Conservation (phyloP, 2,888 invertebrate species). For the Nephrotoma flavescens region DNA sequence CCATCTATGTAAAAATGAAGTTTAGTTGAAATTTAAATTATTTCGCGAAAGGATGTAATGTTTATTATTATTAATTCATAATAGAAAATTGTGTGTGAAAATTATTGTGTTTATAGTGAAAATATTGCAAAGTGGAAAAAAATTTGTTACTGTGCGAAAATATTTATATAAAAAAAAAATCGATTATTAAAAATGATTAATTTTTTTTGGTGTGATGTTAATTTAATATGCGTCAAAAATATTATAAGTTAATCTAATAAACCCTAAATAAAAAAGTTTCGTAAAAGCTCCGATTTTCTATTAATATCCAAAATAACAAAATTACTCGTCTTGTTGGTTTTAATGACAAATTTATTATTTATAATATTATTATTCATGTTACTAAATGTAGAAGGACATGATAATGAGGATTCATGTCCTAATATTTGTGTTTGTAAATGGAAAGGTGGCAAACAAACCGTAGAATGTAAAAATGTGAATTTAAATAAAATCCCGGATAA, state of each 20-base stretch:
- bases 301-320: background rate
- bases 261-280: background rate
- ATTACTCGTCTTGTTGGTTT: background rate
- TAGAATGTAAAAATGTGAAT: conserved; percentile 50
- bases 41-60: background rate
- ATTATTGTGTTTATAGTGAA: background rate
- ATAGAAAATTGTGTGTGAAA: background rate
- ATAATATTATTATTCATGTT: background rate
- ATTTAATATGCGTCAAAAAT: background rate
- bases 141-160: background rate
- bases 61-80: background rate
- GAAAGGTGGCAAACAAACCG: conserved; percentile 2
- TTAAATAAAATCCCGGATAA: conserved; percentile 64
- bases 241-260: background rate
- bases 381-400: background rate
- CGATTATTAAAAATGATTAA: background rate
- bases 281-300: background rate
- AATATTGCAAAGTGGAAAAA: background rate
- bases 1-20: background rate
- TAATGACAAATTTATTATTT: conserved; percentile 4
- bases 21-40: background rate
- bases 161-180: background rate
- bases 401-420: conserved; percentile 25
- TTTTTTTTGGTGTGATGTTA: background rate
- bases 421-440: conserved; percentile 44